These are phyloP conservation scores for Epiblema foenella DNA, from an alignment of 2,888 invertebrate species.

Conservation along the genomic window DNA sequence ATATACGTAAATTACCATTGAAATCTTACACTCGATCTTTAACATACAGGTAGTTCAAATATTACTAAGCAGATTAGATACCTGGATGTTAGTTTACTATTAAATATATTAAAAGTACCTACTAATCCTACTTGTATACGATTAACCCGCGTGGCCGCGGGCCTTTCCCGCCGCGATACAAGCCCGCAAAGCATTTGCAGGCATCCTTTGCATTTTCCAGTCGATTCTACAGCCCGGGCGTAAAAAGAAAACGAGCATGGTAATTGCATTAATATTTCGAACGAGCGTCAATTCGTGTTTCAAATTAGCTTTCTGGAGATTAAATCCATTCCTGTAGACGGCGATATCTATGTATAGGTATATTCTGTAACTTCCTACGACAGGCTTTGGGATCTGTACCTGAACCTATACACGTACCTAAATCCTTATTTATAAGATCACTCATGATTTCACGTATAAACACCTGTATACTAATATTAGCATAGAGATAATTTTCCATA, in stretches of 20 bases:
- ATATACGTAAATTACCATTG: too few species aligned
- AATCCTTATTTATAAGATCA: too few species aligned
- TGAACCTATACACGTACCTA: too few species aligned
- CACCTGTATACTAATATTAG: too few species aligned
- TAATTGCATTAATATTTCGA: neutral
- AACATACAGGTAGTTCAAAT: neutral
- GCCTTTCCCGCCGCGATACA: neutral
- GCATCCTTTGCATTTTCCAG: neutral
- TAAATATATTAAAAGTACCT: constrained; percentile 11
- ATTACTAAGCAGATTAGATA: constrained; percentile 4
- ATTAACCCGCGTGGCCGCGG: constrained; percentile 2
- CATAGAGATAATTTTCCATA: too few species aligned
- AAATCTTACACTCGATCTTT: too few species aligned
- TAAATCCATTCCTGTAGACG: too few species aligned
- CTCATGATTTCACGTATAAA: too few species aligned
- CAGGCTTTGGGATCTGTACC: too few species aligned
- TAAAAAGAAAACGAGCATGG: constrained; percentile 3
- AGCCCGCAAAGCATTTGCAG: constrained; percentile 9
- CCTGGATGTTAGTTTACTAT: neutral
- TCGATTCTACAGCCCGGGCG: neutral
- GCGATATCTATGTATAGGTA: neutral
- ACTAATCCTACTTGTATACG: constrained; percentile 4
- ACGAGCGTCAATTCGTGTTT: too few species aligned
- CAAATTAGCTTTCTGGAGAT: too few species aligned
- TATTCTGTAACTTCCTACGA: neutral